These are phyloP conservation scores for Dromius quadrimaculatus DNA, from an alignment of 2,888 invertebrate genomes.

Conservation along the genomic window DNA sequence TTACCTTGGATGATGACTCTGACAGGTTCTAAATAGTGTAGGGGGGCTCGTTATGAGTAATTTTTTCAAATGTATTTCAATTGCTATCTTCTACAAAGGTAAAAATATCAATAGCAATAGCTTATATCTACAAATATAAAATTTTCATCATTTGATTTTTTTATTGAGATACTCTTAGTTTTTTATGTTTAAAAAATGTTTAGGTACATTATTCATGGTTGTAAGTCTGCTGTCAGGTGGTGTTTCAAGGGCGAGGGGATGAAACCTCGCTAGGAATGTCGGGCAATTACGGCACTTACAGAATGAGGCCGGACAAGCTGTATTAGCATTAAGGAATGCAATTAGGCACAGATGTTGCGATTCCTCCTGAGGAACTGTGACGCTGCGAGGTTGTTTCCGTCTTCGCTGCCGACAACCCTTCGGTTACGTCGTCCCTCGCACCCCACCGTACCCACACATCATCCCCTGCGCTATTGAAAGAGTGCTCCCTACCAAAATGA, in stretches of 20 bases:
- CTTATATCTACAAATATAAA: too few species aligned
- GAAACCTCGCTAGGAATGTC: constrained; percentile 33
- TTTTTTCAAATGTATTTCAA: too few species aligned
- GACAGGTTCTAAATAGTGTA: too few species aligned
- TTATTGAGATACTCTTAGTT: too few species aligned
- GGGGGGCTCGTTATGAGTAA: too few species aligned
- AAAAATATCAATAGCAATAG: not conserved
- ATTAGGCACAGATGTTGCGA: constrained; percentile 57
- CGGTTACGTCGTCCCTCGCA: constrained; percentile 10
- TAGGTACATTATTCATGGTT: constrained; percentile 4
- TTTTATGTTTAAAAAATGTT: too few species aligned
- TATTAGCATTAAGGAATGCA: constrained; percentile 65
- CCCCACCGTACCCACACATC: not conserved
- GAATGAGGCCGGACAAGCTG: constrained; percentile 59
- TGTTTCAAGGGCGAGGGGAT: not conserved
- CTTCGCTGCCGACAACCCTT: constrained; percentile 32
- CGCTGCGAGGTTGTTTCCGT: not conserved
- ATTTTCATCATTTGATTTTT: too few species aligned
- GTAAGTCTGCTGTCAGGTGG: not conserved
- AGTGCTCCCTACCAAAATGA: constrained; percentile 11
- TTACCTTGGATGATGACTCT: too few species aligned
- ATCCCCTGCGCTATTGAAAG: constrained; percentile 27
- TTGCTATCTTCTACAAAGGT: too few species aligned
- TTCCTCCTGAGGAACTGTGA: constrained; percentile 28
- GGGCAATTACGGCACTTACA: constrained; percentile 51